These are phyloP conservation scores for Pantala flavescens DNA, from an alignment of 1,140 invertebrate species.

Conservation along the genomic window DNA sequence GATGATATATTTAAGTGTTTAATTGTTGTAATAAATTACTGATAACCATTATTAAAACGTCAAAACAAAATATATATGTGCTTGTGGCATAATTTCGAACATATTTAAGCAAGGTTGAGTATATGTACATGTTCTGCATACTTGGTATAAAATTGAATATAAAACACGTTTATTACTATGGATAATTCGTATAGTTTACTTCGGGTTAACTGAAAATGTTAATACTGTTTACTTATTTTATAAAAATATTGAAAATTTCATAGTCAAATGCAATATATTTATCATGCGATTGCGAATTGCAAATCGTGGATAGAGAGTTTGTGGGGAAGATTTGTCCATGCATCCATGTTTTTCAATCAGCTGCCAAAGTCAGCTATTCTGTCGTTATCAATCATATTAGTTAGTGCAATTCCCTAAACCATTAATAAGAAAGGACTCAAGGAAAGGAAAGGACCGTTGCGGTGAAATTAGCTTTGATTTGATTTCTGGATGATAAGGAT, in stretches of 20 bases:
- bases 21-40: background rate
- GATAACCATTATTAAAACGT: background rate
- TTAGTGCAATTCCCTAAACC: background rate
- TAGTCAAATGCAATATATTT: background rate
- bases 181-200: background rate
- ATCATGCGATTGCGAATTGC: background rate
- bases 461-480: background rate
- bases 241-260: background rate
- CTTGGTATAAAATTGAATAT: background rate
- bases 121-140: background rate
- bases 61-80: background rate
- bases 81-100: background rate
- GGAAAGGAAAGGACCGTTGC: background rate
- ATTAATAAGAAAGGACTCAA: background rate
- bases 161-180: background rate
- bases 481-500: no score
- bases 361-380: background rate
- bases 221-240: background rate
- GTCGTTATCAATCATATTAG: background rate
- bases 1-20: background rate
- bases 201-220: background rate
- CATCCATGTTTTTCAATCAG: background rate
- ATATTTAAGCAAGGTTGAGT: background rate
- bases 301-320: background rate
- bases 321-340: background rate